These are phyloP conservation scores for Adelosebastes latens DNA, from an alignment of 2,797 vertebrate species.

Conservation along the genomic window DNA sequence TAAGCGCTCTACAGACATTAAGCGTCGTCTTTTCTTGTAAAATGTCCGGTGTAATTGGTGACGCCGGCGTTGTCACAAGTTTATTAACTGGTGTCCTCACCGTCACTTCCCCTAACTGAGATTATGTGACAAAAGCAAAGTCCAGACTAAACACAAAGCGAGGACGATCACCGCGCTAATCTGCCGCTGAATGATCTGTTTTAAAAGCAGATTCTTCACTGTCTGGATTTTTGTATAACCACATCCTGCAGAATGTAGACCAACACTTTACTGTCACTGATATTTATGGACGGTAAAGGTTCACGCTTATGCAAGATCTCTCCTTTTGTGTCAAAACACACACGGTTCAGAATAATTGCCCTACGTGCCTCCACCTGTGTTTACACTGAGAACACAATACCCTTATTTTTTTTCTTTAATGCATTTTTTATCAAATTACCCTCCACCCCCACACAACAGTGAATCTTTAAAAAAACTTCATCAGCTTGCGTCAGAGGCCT, in stretches of 20 bases:
- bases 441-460: background rate
- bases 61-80: too few species aligned
- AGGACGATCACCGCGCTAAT: background rate
- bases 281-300: conserved; percentile 31
- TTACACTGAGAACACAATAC: conserved; percentile 40
- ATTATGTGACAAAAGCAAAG: conserved; percentile 11
- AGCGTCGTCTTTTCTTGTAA: too few species aligned
- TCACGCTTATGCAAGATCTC: conserved; percentile 38
- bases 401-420: conserved; percentile 31
- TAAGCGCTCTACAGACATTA: too few species aligned
- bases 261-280: conserved; percentile 36
- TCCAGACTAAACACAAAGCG: conserved; percentile 53
- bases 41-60: too few species aligned
- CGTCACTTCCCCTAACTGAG: background rate
- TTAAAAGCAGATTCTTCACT: conserved; percentile 42
- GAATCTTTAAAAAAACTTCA: conserved; percentile 51
- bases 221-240: conserved; percentile 51
- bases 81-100: too few species aligned
- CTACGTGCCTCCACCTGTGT: conserved; percentile 45
- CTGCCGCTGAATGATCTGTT: conserved; percentile 16
- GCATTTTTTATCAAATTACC: conserved; percentile 40
- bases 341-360: conserved; percentile 32
- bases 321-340: conserved; percentile 59
- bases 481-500: conserved; percentile 36
- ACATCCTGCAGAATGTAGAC: conserved; percentile 28